Evolutionary conservation across 2,888 invertebrate species (phyloP).

Genomic region (Neoitamus cyanurus): DNA sequence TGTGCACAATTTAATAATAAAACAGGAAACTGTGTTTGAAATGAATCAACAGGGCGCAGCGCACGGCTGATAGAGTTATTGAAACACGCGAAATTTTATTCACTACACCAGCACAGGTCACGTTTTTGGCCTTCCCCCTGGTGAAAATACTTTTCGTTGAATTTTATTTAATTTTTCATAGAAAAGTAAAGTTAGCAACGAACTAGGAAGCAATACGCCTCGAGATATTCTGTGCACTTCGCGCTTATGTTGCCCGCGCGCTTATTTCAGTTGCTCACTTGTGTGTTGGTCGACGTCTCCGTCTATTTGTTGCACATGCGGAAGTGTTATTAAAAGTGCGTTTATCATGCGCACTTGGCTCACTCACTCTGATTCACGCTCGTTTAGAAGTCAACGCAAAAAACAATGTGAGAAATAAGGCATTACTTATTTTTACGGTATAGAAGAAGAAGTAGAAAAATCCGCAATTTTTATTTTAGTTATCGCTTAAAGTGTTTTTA

Average conservation of each 20-base stretch:
- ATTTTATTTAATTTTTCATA: background rate
- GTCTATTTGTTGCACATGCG: constrained; percentile 21
- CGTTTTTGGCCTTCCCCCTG: background rate
- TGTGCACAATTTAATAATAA: background rate
- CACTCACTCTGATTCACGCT: constrained; percentile 39
- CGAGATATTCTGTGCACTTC: background rate
- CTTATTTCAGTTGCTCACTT: background rate
- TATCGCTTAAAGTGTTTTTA: background rate
- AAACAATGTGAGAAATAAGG: background rate
- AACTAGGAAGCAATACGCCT: background rate
- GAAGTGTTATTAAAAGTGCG: constrained; percentile 41
- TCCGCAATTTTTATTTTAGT: background rate
- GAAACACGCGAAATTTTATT: background rate
- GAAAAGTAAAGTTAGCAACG: background rate
- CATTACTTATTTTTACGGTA: background rate
- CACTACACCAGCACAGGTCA: background rate
- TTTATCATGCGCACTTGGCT: constrained; percentile 44
- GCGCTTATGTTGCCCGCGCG: background rate
- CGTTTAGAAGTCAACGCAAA: constrained; percentile 25
- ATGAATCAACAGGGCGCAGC: background rate
- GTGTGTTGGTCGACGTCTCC: background rate
- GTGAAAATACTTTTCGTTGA: background rate
- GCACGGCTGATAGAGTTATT: background rate
- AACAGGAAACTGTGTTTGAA: background rate
- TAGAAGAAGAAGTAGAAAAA: background rate